A percentile compares a stretch with the other conserved stretches of the same genome.
Conservation (phyloP, 2,797 vertebrate genomes). For the Sebastes hubbsi region DNA sequence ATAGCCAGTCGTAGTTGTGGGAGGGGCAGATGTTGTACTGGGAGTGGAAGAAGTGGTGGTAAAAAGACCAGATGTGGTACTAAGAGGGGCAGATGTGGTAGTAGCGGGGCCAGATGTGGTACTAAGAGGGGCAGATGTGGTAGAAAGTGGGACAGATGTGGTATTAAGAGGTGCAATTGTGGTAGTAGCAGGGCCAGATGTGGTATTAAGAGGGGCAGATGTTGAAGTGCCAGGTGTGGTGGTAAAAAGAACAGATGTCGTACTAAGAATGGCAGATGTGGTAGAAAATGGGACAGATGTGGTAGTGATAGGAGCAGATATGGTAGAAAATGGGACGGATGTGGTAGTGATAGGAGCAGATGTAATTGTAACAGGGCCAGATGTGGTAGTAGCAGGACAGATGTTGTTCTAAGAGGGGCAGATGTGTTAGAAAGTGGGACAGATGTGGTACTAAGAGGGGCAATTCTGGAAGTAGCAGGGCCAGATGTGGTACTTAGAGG, state of each 20-base stretch:
- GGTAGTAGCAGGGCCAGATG: background rate
- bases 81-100: background rate
- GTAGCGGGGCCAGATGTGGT: too few species aligned
- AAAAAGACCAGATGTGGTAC: background rate
- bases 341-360: background rate
- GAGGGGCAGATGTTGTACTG: background rate
- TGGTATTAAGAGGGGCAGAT: background rate
- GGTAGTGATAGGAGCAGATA: fast-evolving
- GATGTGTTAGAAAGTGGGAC: fast-evolving
- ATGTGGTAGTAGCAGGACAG: too few species aligned
- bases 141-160: background rate
- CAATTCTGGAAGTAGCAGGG: background rate
- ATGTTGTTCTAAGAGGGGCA: fast-evolving
- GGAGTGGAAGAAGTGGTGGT: background rate
- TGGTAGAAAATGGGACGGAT: fast-evolving
- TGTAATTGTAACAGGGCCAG: too few species aligned
- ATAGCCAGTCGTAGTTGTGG: background rate
- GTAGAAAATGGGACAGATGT: too few species aligned
- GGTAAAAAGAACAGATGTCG: too few species aligned
- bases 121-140: background rate
- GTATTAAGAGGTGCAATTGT: too few species aligned
- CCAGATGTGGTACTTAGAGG: background rate
- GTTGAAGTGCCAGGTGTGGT: background rate
- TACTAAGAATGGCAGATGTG: too few species aligned
- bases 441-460: background rate